phyloP scores from a whole-genome alignment of 53 echinoderm and acorn worm species.

The Hippasteria phrygiana region DNA sequence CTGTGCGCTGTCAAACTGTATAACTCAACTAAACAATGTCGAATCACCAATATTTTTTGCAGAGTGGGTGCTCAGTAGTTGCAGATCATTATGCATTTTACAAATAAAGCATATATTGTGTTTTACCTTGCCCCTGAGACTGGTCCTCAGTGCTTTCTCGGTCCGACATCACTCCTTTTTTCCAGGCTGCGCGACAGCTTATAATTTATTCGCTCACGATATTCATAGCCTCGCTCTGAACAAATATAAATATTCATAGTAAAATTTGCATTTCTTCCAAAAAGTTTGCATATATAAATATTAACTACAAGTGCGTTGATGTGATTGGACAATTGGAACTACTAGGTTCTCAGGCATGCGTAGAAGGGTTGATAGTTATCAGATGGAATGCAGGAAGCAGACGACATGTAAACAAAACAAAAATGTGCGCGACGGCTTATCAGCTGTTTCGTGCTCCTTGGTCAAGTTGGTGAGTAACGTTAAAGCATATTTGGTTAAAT shows the following conservation, averaged over 20 bases:
- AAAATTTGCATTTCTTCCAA: too few relatives aligned
- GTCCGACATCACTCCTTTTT: conserved; percentile 94
- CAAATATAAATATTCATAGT: conserved; percentile 58
- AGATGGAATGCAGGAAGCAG: conserved; percentile 41
- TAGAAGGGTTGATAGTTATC: conserved; percentile 36
- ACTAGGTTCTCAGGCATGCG: conserved; percentile 25
- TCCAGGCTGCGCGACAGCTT: conserved; percentile 78
- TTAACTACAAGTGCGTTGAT: not conserved
- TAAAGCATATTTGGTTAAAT: too few relatives aligned
- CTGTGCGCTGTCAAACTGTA: conserved; percentile 45
- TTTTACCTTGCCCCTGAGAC: conserved; percentile 98
- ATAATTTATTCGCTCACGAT: conserved; percentile 67
- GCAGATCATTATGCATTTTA: conserved; percentile 46
- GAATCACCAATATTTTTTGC: conserved; percentile 5
- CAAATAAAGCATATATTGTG: conserved; percentile 19
- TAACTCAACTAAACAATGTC: not conserved
- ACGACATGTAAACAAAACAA: conserved; percentile 56
- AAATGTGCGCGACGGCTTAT: not conserved
- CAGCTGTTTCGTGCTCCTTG: not conserved
- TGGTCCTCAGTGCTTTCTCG: conserved; percentile 99
- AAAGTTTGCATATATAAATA: conserved; percentile 57
- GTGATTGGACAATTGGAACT: conserved; percentile 13
- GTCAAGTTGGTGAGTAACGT: conserved; percentile 6
- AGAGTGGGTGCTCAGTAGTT: not conserved
- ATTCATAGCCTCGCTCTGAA: conserved; percentile 70